Conservation (phyloP, 2,797 vertebrate species). For the Esox masquinongy region DNA sequence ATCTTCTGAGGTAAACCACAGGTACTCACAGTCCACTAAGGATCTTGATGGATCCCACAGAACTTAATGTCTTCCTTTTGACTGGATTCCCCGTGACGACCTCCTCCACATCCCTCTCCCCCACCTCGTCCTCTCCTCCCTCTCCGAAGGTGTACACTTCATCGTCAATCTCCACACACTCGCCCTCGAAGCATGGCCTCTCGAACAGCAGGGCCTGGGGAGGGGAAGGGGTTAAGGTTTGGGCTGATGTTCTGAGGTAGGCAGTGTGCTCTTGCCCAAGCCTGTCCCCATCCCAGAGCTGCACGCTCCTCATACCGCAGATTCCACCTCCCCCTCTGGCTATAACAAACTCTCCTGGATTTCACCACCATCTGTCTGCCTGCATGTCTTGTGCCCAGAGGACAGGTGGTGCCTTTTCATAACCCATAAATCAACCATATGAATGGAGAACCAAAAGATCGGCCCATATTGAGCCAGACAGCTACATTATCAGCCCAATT, state of each 20-base stretch:
- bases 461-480: neutral
- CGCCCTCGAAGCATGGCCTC: conserved; percentile 89
- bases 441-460: neutral
- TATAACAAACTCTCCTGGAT: neutral
- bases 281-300: conserved; percentile 25
- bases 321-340: neutral
- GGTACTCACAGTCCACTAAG: conserved; percentile 89
- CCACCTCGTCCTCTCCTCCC: conserved; percentile 37
- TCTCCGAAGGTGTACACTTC: conserved; percentile 71
- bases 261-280: conserved; percentile 1
- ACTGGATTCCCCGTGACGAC: conserved; percentile 28
- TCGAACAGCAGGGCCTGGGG: conserved; percentile 86
- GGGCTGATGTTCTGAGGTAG: neutral
- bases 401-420: neutral
- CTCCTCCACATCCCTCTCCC: conserved; percentile 33
- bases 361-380: conserved; percentile 4
- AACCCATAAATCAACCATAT: neutral
- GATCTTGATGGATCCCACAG: conserved; percentile 89
- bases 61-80: conserved; percentile 51
- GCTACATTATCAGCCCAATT: neutral
- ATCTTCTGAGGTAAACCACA: neutral
- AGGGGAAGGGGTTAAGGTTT: conserved; percentile 7
- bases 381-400: neutral
- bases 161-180: conserved; percentile 76
- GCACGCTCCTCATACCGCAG: conserved; percentile 25